Evolutionary conservation across 2,113 vertebrate species (phyloP).

Genomic region (Pygoscelis antarcticus): DNA sequence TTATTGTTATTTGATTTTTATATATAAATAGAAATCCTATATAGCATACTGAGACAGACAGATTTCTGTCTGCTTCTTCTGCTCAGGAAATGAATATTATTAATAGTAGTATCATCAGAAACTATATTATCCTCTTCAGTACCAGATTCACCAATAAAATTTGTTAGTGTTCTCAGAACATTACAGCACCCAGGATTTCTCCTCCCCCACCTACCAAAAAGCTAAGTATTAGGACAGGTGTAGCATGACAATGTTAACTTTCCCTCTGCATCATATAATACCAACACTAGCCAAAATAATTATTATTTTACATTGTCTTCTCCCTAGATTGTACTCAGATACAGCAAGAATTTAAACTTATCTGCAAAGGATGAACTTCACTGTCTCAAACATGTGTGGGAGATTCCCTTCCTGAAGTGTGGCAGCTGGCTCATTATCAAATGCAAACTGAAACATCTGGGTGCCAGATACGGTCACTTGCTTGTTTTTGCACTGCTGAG

Average conservation of each 20-base stretch:
- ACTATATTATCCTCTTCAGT: not conserved
- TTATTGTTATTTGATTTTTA: not conserved
- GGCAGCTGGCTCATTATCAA: conserved; percentile 33
- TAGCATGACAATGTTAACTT: not conserved
- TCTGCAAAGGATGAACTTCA: not conserved
- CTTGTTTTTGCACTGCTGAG: not conserved
- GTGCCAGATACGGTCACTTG: conserved; percentile 28
- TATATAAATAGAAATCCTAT: not conserved
- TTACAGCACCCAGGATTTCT: not conserved
- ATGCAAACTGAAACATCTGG: conserved; percentile 54
- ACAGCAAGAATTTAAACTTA: not conserved
- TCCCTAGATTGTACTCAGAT: not conserved
- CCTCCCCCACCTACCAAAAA: not conserved
- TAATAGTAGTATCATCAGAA: not conserved
- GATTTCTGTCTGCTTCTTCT: not conserved
- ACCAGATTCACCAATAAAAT: not conserved
- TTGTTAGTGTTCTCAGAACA: not conserved
- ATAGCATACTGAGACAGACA: not conserved
- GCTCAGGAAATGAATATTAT: not conserved
- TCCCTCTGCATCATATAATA: not conserved
- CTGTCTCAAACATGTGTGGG: not conserved
- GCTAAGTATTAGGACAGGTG: not conserved
- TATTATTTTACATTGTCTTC: not conserved
- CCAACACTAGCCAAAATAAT: not conserved
- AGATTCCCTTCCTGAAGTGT: conserved; percentile 21